A percentile compares a stretch with the other conserved stretches of the same genome.
These are phyloP conservation scores for Phaetusa simplex DNA, from an alignment of 2,113 vertebrate genomes.

Conservation along the genomic window DNA sequence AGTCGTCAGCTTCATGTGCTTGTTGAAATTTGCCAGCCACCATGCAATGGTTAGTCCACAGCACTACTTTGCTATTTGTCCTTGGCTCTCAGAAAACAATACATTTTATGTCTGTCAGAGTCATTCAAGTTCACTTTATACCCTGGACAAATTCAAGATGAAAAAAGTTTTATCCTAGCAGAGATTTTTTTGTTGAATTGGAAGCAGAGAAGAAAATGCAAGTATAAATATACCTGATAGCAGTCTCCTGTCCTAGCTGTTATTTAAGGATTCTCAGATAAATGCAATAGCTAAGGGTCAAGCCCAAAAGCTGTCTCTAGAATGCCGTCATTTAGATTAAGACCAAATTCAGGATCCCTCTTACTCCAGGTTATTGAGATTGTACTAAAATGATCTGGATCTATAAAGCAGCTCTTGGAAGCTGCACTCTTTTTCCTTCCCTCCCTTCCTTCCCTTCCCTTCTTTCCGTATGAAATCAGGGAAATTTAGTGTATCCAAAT, in stretches of 20 bases:
- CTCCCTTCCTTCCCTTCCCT: background rate
- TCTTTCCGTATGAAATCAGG: background rate
- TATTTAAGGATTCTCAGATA: background rate
- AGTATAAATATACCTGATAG: background rate
- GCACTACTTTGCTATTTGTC: background rate
- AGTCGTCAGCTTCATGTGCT: background rate
- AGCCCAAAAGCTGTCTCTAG: background rate
- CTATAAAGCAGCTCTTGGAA: background rate
- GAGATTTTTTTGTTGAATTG: background rate
- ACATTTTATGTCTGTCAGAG: background rate
- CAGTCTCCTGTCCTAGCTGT: background rate
- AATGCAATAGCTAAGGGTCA: background rate
- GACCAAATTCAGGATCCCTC: background rate
- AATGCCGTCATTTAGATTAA: background rate
- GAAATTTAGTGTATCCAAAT: background rate
- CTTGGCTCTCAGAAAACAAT: background rate
- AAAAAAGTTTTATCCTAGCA: background rate
- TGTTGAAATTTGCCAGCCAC: background rate
- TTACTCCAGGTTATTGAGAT: background rate
- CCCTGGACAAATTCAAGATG: background rate
- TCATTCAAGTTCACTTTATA: background rate
- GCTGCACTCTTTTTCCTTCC: background rate
- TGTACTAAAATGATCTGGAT: background rate
- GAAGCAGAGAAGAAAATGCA: background rate
- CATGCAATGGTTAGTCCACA: background rate